These are phyloP conservation scores for Pipra filicauda DNA, from an alignment of 2,113 vertebrate genomes.

Conservation along the genomic window DNA sequence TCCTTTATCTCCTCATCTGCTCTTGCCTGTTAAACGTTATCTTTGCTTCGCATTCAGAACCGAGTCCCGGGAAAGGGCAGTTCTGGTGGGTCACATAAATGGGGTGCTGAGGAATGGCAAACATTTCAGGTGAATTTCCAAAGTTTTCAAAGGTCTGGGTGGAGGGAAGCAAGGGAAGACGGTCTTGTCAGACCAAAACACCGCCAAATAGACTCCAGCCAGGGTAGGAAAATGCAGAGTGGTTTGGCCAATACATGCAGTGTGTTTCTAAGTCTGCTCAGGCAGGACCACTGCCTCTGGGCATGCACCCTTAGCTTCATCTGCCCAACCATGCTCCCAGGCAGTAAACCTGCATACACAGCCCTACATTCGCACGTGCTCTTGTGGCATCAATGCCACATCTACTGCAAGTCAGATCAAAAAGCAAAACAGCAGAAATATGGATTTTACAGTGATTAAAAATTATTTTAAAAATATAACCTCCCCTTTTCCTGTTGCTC, in stretches of 20 bases:
- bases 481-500: not conserved
- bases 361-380: rapidly evolving
- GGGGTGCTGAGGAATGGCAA: not conserved
- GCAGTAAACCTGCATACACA: not conserved
- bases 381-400: not conserved
- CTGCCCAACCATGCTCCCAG: not conserved
- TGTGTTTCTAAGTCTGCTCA: not conserved
- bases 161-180: not conserved
- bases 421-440: not conserved
- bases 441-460: not conserved
- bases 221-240: not conserved
- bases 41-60: not conserved
- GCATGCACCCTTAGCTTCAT: rapidly evolving
- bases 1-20: slow-evolving; percentile 34
- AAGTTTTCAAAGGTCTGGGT: not conserved
- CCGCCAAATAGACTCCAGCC: not conserved
- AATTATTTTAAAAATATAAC: rapidly evolving
- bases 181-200: not conserved
- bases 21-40: slow-evolving; percentile 1
- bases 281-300: not conserved
- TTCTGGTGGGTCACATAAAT: not conserved
- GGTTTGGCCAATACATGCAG: not conserved
- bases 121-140: not conserved
- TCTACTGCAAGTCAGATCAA: not conserved
- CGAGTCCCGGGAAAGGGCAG: not conserved